Base-by-base conservation (phyloP, 2,113 vertebrate species). In the Meriones unguiculatus region DNA sequence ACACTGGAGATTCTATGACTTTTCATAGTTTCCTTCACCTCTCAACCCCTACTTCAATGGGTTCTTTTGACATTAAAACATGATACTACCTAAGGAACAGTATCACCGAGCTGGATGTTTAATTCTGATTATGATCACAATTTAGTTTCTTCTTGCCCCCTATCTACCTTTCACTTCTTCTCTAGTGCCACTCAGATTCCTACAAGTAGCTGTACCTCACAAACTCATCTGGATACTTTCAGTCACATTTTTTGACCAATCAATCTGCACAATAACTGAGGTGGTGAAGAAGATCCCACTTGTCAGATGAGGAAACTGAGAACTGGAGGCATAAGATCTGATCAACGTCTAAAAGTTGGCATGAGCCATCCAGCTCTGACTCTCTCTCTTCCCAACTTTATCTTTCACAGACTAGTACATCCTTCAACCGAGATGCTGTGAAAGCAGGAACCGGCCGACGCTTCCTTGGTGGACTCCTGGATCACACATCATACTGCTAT, bases 401-500 rank as follows among this genome's bases (percentile, higher is more conserved):
- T 98, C 90, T 93, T 86, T 97, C 70, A 22, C 97, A 99, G 99
- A 99, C 99, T 62, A 99, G 99, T 95, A 99, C 99, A 0, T 99
- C 99, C 0, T 99, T 99, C 97, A 99, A 99, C 98, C 98, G 99
- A 64, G 99, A 99, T 3, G 98, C 99, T 5, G 99, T 99, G 98
- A 99, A 99, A 98, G 99, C 99, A 2, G 99, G 99, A 30, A 99
- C 99, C 0, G 99, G 99, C 7, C 98, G 99, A 12, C 99, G 99
- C 32, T 99, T 99, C 90, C 99, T 99, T 0, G 99, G 99, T 0
- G 99, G 99, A 64, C 99, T 99, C 81, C 98, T 99, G 52, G 99
- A 99, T 11, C 99, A 99, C 94, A 99, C 99, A 0, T 99, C 99
- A 94, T 99, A 99, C 95, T 99, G 99, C 99, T 99, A 99, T 98